phyloP scores from a whole-genome alignment of 2,113 vertebrate species.

The Anoura caudifer region DNA sequence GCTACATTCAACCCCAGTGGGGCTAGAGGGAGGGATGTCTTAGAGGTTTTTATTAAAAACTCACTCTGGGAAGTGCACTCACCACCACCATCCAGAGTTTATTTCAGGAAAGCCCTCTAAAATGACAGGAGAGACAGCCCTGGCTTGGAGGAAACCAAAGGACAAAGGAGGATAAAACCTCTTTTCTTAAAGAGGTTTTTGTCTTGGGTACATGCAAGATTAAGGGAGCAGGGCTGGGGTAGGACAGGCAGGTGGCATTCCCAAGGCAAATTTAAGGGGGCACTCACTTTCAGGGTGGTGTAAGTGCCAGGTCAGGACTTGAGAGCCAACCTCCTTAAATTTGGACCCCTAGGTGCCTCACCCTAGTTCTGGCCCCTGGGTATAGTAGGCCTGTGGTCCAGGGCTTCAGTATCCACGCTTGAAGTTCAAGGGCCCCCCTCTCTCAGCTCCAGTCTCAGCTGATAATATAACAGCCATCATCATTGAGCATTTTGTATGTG shows the following conservation, averaged over 20 bases:
- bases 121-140: neutral
- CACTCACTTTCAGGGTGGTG: neutral
- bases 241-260: neutral
- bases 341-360: neutral
- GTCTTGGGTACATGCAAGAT: neutral
- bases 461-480: neutral
- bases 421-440: neutral
- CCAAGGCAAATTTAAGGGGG: neutral
- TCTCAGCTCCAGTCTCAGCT: neutral
- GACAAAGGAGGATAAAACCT: no score
- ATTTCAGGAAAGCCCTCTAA: neutral
- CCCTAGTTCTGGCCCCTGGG: neutral
- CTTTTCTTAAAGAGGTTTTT: neutral
- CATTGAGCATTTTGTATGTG: neutral
- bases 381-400: neutral
- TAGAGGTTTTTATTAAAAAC: neutral
- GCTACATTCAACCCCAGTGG: neutral
- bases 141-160: neutral
- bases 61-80: neutral
- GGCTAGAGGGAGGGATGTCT: neutral
- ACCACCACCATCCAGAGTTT: neutral
- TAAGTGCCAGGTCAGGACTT: neutral
- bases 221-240: neutral
- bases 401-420: neutral
- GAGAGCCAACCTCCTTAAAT: neutral